phyloP scores from a whole-genome alignment of 37 sponge, comb jelly and placozoan species.

The Oscarella lobularis region DNA sequence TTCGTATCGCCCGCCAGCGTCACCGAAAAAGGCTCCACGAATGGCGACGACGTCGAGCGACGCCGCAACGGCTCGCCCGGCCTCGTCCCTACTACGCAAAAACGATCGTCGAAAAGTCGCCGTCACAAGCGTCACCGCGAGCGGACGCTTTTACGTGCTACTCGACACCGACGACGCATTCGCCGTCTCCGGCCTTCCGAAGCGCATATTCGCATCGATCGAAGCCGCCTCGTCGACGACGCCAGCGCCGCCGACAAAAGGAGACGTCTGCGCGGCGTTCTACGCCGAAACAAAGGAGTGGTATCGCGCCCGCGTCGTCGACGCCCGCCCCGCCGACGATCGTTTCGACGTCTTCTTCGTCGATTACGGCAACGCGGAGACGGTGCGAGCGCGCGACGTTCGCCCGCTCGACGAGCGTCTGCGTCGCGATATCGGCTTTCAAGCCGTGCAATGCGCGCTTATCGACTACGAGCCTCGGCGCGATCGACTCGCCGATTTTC shows the following conservation, averaged over 20 bases:
- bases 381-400: slow-evolving; percentile 5
- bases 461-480: not conserved
- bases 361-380: slow-evolving; percentile 63
- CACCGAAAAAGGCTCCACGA: no score
- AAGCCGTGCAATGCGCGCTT: slow-evolving; percentile 18
- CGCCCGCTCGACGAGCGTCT: not conserved
- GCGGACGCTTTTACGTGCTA: slow-evolving; percentile 29
- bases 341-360: slow-evolving; percentile 28
- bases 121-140: not conserved
- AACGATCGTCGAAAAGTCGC: not conserved
- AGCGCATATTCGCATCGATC: slow-evolving; percentile 25
- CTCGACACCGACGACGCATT: slow-evolving; percentile 52
- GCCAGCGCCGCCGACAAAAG: not conserved
- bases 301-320: slow-evolving; percentile 29
- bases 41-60: no score
- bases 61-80: no score
- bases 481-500: not conserved
- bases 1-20: no score
- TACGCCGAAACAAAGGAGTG: slow-evolving; percentile 12
- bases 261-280: slow-evolving; percentile 23
- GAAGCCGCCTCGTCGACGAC: not conserved
- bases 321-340: not conserved
- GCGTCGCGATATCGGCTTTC: slow-evolving; percentile 19
- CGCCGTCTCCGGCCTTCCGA: slow-evolving; percentile 10
- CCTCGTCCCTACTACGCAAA: no score